A percentile compares a stretch with the other conserved stretches of the same genome.
Evolutionary conservation across 2,888 invertebrate species (phyloP).

Genomic region (Cyclophora albipunctata): DNA sequence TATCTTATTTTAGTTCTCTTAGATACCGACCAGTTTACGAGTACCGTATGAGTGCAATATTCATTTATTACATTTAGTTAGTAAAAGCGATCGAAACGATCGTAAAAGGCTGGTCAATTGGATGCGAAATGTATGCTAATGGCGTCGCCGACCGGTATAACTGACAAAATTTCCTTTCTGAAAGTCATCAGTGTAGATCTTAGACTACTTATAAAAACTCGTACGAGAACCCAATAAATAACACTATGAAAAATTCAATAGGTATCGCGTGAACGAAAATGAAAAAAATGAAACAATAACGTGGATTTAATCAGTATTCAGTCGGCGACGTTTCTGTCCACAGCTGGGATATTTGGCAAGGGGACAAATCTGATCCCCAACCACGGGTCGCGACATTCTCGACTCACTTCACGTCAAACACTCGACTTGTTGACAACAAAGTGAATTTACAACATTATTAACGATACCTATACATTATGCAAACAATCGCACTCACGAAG

Average conservation of each 20-base stretch:
- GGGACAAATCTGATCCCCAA: slow-evolving; percentile 39
- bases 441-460: slow-evolving; percentile 43
- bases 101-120: slow-evolving; percentile 49
- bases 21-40: slow-evolving; percentile 11
- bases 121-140: slow-evolving; percentile 67
- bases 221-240: slow-evolving; percentile 54
- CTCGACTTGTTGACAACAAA: slow-evolving; percentile 36
- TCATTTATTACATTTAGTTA: slow-evolving; percentile 60
- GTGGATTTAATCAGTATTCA: slow-evolving; percentile 67
- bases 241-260: slow-evolving; percentile 69
- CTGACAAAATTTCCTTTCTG: slow-evolving; percentile 59
- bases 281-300: slow-evolving; percentile 66
- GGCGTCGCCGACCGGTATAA: slow-evolving; percentile 43
- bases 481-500: slow-evolving; percentile 36
- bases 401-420: slow-evolving; percentile 32
- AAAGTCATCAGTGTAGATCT: slow-evolving; percentile 42
- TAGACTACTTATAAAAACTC: slow-evolving; percentile 29
- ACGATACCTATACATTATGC: slow-evolving; percentile 48
- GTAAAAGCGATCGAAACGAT: slow-evolving; percentile 57
- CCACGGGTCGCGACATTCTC: slow-evolving; percentile 29
- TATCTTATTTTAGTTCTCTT: too few relatives aligned
- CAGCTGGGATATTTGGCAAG: slow-evolving; percentile 69
- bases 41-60: slow-evolving; percentile 38
- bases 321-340: slow-evolving; percentile 50
- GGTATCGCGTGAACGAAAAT: slow-evolving; percentile 55